Evolutionary conservation across 2,113 vertebrate species (phyloP).

Genomic region (Misgurnus anguillicaudatus): DNA sequence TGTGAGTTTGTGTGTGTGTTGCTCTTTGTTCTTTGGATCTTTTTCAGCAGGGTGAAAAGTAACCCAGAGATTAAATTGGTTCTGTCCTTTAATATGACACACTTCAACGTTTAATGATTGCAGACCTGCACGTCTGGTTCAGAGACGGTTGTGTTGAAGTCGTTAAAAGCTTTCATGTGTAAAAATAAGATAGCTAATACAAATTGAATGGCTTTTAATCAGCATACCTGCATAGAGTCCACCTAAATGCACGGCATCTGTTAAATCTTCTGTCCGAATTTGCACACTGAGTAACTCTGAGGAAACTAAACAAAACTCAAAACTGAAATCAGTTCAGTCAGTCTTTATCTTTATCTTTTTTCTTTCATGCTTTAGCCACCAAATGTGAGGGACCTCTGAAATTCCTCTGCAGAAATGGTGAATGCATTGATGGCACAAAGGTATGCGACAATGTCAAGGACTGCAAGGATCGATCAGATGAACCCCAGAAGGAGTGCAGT

Average conservation of each 20-base stretch:
- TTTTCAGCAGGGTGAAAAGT: conserved; percentile 29
- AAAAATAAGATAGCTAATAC: conserved; percentile 5
- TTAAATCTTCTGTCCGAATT: not conserved
- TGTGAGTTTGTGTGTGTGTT: not conserved
- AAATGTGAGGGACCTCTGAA: conserved; percentile 89
- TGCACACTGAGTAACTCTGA: not conserved
- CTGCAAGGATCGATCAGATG: conserved; percentile 97
- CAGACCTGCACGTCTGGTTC: conserved; percentile 13
- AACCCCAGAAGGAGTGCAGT: conserved; percentile 97
- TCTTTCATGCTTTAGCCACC: conserved; percentile 79
- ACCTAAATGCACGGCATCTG: not conserved
- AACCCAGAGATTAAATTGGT: conserved; percentile 31
- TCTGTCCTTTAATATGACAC: conserved; percentile 17
- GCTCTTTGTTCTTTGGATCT: not conserved
- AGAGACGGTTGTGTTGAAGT: conserved; percentile 2
- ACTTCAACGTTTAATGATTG: conserved; percentile 9
- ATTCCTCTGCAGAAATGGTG: conserved; percentile 95
- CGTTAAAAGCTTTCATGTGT: conserved; percentile 15
- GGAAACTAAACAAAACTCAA: not conserved
- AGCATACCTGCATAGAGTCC: not conserved
- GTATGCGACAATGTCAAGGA: conserved; percentile 92
- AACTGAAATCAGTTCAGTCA: not conserved
- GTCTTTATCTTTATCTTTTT: not conserved
- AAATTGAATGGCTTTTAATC: conserved; percentile 6
- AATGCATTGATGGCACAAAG: conserved; percentile 91